Base-by-base conservation (phyloP, 2,888 invertebrate genomes). In the Rhagonycha lutea region DNA sequence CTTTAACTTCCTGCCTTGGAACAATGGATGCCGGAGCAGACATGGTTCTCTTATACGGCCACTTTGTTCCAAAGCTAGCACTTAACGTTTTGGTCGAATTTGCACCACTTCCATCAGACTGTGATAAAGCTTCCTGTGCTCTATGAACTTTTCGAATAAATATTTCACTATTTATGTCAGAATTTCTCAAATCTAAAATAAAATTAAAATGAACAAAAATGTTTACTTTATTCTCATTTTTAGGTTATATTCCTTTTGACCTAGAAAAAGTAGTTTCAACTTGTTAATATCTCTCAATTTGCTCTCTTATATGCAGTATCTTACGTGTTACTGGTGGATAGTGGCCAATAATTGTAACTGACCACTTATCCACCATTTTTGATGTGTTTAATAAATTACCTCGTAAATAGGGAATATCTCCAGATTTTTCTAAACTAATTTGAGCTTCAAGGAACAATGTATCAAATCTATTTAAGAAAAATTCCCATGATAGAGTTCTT, bases 391-490 rank as follows among this genome's bases (percentile, higher is more conserved):
- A 28, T 61, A 61, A 23, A 70, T 86, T 86, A 95, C 96, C 96
- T 88, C 96, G 91, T 69, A 96, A 90, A 85, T 94, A 95, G 0
- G 94, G 90, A 77, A 96, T 92, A 83, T 98, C 98, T 4, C 96
- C 95, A 18, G 92, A 90, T 88, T 94, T 95, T 85, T 96, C 96
- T 79, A 96, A 89, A 86, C 93, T 95, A 60, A 99, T 94, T 89
- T 99, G 99, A 0, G 98, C 97, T 88, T 99, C 99, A 29, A 99
- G 89, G 83, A 98, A 96, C 4, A 99, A 89, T 0, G 98, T 95
- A 86, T 99, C 99, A 86, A 99, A 99, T 73, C 97, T 92, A 86
- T 97, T 96, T 24, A 98, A 91, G 88, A 99, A 99, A 90, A 99
- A 99, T 80, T 98, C 97, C 98, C 99, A 99, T 0, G 95, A 93